A percentile compares a stretch with the other conserved stretches of the same genome.
phyloP scores from a whole-genome alignment of 2,113 vertebrate species.

The Callithrix jacchus region DNA sequence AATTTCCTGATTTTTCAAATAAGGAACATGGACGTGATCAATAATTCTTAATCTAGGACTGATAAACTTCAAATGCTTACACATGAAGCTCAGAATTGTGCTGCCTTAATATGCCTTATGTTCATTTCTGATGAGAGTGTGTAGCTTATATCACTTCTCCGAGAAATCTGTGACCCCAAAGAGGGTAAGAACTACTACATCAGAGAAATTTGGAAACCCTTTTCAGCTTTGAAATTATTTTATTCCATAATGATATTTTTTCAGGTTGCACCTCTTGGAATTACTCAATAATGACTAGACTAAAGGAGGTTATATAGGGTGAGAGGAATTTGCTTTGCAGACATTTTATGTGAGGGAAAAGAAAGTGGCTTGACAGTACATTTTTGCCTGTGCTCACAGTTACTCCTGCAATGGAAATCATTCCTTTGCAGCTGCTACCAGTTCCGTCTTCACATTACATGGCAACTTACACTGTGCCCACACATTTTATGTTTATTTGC shows the following conservation, averaged over 20 bases:
- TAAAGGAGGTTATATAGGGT: neutral
- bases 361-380: neutral
- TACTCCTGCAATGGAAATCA: neutral
- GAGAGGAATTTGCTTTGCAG: neutral
- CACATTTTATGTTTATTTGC: conserved; percentile 54
- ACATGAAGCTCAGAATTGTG: neutral
- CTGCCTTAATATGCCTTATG: neutral
- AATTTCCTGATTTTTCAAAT: conserved; percentile 3
- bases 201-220: neutral
- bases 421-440: neutral
- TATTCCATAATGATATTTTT: neutral
- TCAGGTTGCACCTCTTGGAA: neutral
- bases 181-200: neutral
- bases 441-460: neutral
- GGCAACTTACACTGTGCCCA: neutral
- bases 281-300: neutral
- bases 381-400: neutral
- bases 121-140: neutral
- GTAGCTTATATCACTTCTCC: neutral
- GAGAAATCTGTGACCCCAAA: neutral
- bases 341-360: neutral
- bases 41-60: neutral
- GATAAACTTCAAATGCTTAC: neutral
- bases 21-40: neutral
- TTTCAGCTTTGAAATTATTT: neutral